Conservation (phyloP, 2,888 invertebrate genomes). For the Gandaritis pyraliata region DNA sequence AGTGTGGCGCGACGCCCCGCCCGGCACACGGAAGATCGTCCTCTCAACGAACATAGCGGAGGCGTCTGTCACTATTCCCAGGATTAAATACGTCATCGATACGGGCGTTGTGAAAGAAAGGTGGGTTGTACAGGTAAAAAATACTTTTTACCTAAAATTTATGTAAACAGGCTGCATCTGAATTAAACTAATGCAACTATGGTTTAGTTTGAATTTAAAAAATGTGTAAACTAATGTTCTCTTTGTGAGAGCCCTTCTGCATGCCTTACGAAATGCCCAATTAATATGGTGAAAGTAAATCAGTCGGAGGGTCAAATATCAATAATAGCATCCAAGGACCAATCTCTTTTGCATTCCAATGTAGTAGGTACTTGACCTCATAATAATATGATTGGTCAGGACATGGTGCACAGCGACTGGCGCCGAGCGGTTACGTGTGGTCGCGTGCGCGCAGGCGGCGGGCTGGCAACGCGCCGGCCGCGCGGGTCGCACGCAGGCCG, state of each 20-base stretch:
- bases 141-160: too few relatives aligned
- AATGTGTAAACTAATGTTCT: too few relatives aligned
- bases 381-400: conserved; percentile 59
- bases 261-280: too few relatives aligned
- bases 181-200: too few relatives aligned
- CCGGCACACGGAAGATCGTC: conserved; percentile 94
- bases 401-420: conserved; percentile 92
- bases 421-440: conserved; percentile 92
- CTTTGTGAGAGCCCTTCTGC: too few relatives aligned
- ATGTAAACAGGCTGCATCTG: too few relatives aligned
- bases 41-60: conserved; percentile 99
- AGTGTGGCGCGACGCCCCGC: conserved; percentile 90
- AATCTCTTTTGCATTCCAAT: too few relatives aligned
- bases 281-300: too few relatives aligned
- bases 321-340: too few relatives aligned
- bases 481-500: conserved; percentile 94
- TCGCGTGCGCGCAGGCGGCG: conserved; percentile 94
- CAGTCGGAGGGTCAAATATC: too few relatives aligned
- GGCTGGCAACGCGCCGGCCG: conserved; percentile 97
- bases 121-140: conserved; percentile 60
- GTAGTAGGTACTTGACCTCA: too few relatives aligned
- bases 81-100: conserved; percentile 96
- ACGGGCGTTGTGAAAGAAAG: conserved; percentile 96
- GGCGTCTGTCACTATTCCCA: conserved; percentile 97
- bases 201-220: too few relatives aligned